Conservation (phyloP, 2,888 invertebrate genomes). For the Cheilosia vulpina region DNA sequence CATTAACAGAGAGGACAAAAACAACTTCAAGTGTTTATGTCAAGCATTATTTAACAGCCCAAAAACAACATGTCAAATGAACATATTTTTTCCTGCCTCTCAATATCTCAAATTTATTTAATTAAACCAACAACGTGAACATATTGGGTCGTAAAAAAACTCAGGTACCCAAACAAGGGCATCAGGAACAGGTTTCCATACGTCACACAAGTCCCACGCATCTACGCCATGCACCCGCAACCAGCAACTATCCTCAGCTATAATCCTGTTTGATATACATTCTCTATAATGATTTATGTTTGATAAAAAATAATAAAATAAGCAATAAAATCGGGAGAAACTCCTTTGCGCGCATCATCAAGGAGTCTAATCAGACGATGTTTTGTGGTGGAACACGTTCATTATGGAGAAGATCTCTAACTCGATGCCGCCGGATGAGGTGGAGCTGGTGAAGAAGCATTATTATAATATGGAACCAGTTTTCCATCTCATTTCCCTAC, state of each 20-base stretch:
- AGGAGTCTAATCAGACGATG: constrained; percentile 25
- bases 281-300: constrained; percentile 3
- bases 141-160: background rate
- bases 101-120: background rate
- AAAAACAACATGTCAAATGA: background rate
- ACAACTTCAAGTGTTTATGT: constrained; percentile 33
- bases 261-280: constrained; percentile 26
- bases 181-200: constrained; percentile 16
- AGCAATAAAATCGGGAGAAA: background rate
- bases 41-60: constrained; percentile 12
- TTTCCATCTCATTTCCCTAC: background rate
- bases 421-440: constrained; percentile 18
- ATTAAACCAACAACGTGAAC: background rate
- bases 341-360: constrained; percentile 11
- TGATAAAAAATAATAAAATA: background rate
- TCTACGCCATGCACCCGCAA: background rate
- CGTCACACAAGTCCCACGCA: constrained; percentile 18
- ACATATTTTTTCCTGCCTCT: background rate
- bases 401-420: constrained; percentile 1
- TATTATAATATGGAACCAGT: background rate
- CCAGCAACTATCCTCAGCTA: background rate
- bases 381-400: background rate
- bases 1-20: constrained; percentile 3
- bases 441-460: background rate
- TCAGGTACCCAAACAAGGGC: constrained; percentile 2